Evolutionary conservation across 2,888 invertebrate species (phyloP).

Genomic region (Leptinotarsa juncta): DNA sequence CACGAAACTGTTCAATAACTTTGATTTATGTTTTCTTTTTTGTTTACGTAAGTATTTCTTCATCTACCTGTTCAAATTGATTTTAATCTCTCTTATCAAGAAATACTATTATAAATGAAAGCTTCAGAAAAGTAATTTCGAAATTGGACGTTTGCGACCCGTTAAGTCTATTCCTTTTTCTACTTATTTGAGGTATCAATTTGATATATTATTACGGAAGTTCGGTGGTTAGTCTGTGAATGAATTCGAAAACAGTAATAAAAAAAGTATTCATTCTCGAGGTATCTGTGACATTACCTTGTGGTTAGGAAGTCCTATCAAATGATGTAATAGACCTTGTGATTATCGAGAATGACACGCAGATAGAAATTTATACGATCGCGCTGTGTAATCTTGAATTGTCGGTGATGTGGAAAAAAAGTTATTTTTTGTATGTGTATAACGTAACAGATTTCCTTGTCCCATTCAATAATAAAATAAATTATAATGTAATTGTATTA

Average conservation of each 20-base stretch:
- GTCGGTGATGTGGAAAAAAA: background rate
- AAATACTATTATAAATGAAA: too few relatives aligned
- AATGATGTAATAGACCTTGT: slow-evolving; percentile 15
- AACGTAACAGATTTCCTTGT: too few relatives aligned
- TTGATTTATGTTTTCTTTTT: too few relatives aligned
- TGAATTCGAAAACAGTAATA: slow-evolving; percentile 3
- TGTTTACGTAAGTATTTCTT: too few relatives aligned
- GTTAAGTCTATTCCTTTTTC: background rate
- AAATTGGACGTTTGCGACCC: background rate
- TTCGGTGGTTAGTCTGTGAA: slow-evolving; percentile 8
- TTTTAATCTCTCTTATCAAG: too few relatives aligned
- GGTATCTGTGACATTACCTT: slow-evolving; percentile 6
- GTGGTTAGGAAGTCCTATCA: slow-evolving; percentile 22
- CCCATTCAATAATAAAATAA: too few relatives aligned
- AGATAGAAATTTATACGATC: slow-evolving; percentile 5
- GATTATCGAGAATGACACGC: slow-evolving; percentile 1
- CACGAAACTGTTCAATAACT: too few relatives aligned
- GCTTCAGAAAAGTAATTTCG: too few relatives aligned
- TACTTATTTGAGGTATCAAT: background rate
- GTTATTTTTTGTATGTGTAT: too few relatives aligned
- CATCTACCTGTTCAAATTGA: too few relatives aligned
- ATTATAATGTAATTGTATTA: too few relatives aligned
- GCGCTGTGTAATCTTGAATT: background rate
- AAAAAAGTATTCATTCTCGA: slow-evolving; percentile 10
- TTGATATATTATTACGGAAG: slow-evolving; percentile 17